These are phyloP conservation scores for Diaperis boleti DNA, from an alignment of 2,888 invertebrate species.

Conservation along the genomic window DNA sequence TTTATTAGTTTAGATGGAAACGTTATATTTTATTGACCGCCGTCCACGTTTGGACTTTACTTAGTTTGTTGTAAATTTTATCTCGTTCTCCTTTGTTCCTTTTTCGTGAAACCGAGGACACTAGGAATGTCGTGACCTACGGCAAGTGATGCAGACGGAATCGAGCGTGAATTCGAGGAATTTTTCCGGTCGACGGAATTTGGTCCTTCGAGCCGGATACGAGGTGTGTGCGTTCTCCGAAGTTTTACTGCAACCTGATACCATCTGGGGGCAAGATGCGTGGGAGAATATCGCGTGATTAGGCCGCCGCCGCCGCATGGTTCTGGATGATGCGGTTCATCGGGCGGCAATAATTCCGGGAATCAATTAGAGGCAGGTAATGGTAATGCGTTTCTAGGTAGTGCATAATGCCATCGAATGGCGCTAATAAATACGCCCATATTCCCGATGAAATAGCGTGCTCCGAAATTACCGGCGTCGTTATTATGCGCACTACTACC, in stretches of 20 bases:
- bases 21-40: slow-evolving; percentile 40
- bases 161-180: too few species aligned
- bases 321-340: slow-evolving; percentile 18
- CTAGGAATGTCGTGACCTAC: slow-evolving; percentile 1
- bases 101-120: not conserved
- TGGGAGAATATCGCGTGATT: too few species aligned
- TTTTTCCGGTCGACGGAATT: not conserved
- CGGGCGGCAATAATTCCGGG: slow-evolving; percentile 30
- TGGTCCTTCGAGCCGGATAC: too few species aligned
- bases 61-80: slow-evolving; percentile 33
- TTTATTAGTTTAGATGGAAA: slow-evolving; percentile 43
- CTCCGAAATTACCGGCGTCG: slow-evolving; percentile 43
- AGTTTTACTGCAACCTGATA: too few species aligned
- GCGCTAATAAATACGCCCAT: slow-evolving; percentile 41
- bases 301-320: too few species aligned
- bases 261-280: too few species aligned
- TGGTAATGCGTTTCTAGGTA: slow-evolving; percentile 39
- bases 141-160: too few species aligned
- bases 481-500: slow-evolving; percentile 40
- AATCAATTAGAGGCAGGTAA: slow-evolving; percentile 40
- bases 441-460: slow-evolving; percentile 43
- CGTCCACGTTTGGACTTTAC: slow-evolving; percentile 32
- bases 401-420: slow-evolving; percentile 39
- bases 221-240: too few species aligned
- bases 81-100: slow-evolving; percentile 8